Conservation (phyloP, 2,888 invertebrate genomes). For the Napeogenes sylphis region DNA sequence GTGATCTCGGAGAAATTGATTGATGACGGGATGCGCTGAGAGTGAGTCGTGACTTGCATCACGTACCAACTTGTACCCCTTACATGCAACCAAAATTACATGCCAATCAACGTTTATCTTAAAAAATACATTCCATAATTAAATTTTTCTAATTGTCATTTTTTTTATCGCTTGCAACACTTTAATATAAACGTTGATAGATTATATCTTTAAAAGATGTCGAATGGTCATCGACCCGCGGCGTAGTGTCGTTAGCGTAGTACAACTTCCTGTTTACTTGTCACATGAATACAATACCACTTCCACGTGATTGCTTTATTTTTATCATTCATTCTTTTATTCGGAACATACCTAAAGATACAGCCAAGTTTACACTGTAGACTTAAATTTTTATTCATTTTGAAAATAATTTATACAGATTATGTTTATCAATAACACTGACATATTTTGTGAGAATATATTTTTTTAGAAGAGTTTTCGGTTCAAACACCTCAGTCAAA, state of each 20-base stretch:
- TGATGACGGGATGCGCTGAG: constrained; percentile 26
- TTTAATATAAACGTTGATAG: not conserved
- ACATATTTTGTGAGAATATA: no score
- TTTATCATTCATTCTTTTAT: constrained; percentile 28
- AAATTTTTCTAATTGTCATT: no score
- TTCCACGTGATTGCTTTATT: constrained; percentile 37
- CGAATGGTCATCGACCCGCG: constrained; percentile 27
- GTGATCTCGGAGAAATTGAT: constrained; percentile 25
- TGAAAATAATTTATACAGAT: not conserved
- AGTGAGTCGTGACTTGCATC: constrained; percentile 22
- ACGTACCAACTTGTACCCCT: constrained; percentile 21
- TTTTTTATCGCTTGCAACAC: no score
- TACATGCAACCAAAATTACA: not conserved
- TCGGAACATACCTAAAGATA: constrained; percentile 17
- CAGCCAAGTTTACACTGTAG: constrained; percentile 7
- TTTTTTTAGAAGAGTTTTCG: no score
- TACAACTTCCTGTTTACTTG: constrained; percentile 31
- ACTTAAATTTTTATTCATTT: constrained; percentile 9
- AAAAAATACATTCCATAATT: no score
- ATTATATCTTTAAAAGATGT: constrained; percentile 3
- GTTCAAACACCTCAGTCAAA: no score
- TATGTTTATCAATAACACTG: no score
- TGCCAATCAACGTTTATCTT: not conserved
- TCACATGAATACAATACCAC: constrained; percentile 34
- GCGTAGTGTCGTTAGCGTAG: constrained; percentile 17